phyloP scores from a whole-genome alignment of 2,797 vertebrate species.

The Ceryle rudis region DNA sequence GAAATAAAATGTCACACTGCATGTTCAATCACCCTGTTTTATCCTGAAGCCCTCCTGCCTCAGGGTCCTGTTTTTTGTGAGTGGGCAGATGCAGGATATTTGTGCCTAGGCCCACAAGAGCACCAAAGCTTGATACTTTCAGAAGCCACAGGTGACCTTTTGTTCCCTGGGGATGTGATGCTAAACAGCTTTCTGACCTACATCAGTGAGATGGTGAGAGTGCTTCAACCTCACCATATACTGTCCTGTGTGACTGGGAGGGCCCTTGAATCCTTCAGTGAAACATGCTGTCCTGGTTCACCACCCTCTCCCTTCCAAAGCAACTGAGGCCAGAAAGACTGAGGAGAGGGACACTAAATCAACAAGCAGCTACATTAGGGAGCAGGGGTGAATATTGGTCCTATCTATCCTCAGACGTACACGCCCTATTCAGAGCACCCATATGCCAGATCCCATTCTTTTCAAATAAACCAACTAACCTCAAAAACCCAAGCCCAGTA shows the following conservation, averaged over 20 bases:
- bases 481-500: not conserved
- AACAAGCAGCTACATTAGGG: not conserved
- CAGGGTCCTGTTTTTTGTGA: not conserved
- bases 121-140: not conserved
- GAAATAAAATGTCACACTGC: not conserved
- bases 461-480: fast-evolving
- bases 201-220: not conserved
- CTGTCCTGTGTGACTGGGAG: not conserved
- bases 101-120: not conserved
- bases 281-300: not conserved
- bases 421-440: not conserved
- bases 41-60: not conserved
- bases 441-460: not conserved
- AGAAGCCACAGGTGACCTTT: not conserved
- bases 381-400: not conserved
- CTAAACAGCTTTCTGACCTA: not conserved
- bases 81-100: not conserved
- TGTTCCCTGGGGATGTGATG: not conserved
- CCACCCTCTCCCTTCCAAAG: not conserved
- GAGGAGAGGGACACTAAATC: fast-evolving
- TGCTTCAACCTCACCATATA: fast-evolving
- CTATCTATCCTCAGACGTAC: not conserved
- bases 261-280: not conserved
- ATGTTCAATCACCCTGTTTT: not conserved
- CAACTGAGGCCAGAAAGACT: not conserved